Base-by-base conservation (phyloP, 2,113 vertebrate species). In the Herpetotheres cachinnans region DNA sequence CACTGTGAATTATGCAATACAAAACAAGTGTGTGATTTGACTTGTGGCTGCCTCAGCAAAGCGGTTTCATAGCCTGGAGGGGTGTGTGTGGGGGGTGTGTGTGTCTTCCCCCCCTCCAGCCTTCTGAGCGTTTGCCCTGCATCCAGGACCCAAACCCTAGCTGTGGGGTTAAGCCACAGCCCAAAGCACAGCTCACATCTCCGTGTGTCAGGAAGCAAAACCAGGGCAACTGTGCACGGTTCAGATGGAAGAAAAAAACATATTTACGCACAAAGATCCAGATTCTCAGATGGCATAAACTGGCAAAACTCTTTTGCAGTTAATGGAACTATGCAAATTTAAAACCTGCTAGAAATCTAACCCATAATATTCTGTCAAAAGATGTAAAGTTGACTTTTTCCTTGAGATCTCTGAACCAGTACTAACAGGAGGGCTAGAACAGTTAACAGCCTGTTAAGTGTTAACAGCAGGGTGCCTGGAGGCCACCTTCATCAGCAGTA, bases 401-500 rank as follows among this genome's bases (percentile, higher is more conserved):
- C 29, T 72, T 21, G 24, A 86, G 90, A 38, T 65, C 59, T 62
- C 74, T 66, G 86, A 87, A 87, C 17, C 58, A 54, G 36, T 46
- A 90, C 30, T 85, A 95, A 61, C 66, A 71, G 36, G 19, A 69
- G 56, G 78, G 50, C 40, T 30, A 73, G 26, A 94, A 83, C 19
- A 90, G 88, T 20, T 88, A 93, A 32, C 82, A 92, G 79, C 26
- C 82, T 90, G 58, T 36, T 82, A 87, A 65, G 81, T 79, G 77
- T n/a, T 95, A 93, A 44, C 78, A 95, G 82, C 3, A 3, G 58
- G 58, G 52, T 78, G 67, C 59, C 84, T 80, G 56, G n/a, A 66
- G 59, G 52, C 72, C 71, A 90, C 85, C 69, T 73, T 84, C 78
- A 85, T 62, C 87, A 93, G 89, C 58, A 94, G 34, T 80, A 96